These are phyloP conservation scores for Odontamblyopus lacepedii DNA, from an alignment of 2,797 vertebrate genomes.

Conservation along the genomic window DNA sequence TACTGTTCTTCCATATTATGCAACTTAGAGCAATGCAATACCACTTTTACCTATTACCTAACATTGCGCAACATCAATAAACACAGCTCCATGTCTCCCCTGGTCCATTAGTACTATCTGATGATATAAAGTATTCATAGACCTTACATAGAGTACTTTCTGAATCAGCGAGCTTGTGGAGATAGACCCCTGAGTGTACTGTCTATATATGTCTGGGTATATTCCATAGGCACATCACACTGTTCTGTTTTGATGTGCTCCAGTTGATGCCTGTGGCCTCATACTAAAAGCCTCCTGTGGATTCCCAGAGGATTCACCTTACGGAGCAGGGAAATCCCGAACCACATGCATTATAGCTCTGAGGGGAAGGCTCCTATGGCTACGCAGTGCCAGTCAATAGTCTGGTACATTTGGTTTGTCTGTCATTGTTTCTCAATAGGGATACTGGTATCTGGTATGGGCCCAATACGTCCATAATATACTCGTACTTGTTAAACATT, in stretches of 20 bases:
- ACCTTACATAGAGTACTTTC: slow-evolving; percentile 34
- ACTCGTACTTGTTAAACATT: no score
- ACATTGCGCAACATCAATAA: neutral
- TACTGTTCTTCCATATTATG: neutral
- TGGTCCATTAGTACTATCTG: slow-evolving; percentile 43
- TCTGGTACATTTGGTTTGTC: neutral
- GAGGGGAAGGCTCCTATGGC: slow-evolving; percentile 22
- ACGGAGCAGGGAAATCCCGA: slow-evolving; percentile 23
- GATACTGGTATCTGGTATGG: no score
- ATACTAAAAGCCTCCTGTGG: slow-evolving; percentile 59
- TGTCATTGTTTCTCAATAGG: neutral
- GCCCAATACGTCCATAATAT: no score
- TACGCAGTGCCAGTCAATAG: neutral
- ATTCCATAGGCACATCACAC: slow-evolving; percentile 42
- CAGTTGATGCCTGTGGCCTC: slow-evolving; percentile 65
- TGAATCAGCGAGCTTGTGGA: neutral
- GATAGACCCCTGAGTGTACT: slow-evolving; percentile 9
- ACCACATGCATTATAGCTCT: slow-evolving; percentile 11
- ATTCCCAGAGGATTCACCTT: slow-evolving; percentile 47
- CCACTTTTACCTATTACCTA: no score
- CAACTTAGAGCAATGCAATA: neutral
- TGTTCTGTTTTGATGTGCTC: slow-evolving; percentile 44
- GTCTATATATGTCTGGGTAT: slow-evolving; percentile 26
- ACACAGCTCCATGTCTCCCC: slow-evolving; percentile 10
- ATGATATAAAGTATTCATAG: slow-evolving; percentile 39